Percentiles rank a stretch among this genome's conserved stretches.
These are phyloP conservation scores for Campylorhamphus procurvoides DNA, from an alignment of 2,113 vertebrate species.

Conservation along the genomic window DNA sequence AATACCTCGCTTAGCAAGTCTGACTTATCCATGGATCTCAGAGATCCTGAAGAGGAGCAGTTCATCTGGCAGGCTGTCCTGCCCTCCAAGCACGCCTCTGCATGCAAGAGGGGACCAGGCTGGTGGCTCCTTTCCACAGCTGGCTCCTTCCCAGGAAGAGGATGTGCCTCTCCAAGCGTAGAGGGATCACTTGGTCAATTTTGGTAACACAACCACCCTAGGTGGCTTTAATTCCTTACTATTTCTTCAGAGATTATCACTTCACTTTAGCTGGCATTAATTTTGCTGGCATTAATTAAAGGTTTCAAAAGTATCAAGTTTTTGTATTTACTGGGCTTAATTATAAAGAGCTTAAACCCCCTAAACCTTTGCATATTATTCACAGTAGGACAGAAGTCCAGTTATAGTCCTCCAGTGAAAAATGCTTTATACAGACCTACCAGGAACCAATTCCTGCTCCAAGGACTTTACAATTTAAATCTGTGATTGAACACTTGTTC, in stretches of 20 bases:
- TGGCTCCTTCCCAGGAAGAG: background rate
- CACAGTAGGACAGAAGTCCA: background rate
- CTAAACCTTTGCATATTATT: background rate
- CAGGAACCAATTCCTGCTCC: background rate
- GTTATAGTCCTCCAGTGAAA: background rate
- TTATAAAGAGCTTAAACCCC: background rate
- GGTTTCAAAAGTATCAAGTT: background rate
- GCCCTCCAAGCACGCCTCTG: accelerated
- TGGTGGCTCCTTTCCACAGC: background rate
- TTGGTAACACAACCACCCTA: background rate
- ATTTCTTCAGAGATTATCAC: background rate
- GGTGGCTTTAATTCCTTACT: background rate
- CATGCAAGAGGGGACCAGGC: accelerated
- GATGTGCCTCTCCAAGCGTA: background rate
- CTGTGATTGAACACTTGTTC: slow-evolving; percentile 27
- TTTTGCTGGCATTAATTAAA: slow-evolving; percentile 5
- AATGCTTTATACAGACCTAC: background rate
- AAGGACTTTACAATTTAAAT: slow-evolving; percentile 13
- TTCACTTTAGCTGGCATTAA: background rate
- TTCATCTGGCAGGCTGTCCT: background rate
- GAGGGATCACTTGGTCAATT: background rate
- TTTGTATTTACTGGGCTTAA: background rate
- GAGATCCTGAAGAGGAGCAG: background rate
- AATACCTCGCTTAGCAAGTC: accelerated
- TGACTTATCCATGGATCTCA: background rate